Evolutionary conservation across 2,113 vertebrate genomes (phyloP).

Genomic region (Xerus inauris): DNA sequence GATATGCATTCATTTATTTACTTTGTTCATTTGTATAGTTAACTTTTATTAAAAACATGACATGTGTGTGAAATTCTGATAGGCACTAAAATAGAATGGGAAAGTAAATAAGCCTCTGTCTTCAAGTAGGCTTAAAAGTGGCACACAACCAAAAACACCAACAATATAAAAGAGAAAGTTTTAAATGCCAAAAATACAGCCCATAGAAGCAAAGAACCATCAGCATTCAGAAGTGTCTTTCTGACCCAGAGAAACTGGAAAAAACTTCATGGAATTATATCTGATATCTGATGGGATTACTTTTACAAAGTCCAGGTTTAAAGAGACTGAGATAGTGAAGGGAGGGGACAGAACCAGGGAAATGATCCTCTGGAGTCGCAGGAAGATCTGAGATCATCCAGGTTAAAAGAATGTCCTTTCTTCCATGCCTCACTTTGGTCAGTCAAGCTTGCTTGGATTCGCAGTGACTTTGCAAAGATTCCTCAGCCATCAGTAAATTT

Average conservation of each 20-base stretch:
- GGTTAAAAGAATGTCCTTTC: not conserved
- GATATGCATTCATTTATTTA: not conserved
- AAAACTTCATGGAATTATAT: not conserved
- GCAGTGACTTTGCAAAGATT: not conserved
- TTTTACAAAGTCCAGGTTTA: not conserved
- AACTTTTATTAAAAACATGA: not conserved
- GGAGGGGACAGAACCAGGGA: not conserved
- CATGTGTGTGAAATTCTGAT: not conserved
- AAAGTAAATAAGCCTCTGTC: not conserved
- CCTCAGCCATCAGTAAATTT: not conserved
- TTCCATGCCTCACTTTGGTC: not conserved
- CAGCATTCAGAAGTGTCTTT: not conserved
- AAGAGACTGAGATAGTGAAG: not conserved
- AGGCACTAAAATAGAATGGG: not conserved
- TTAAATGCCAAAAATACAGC: not conserved
- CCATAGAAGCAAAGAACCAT: not conserved
- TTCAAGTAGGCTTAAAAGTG: not conserved
- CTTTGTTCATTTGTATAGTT: not conserved
- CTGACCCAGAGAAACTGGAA: not conserved
- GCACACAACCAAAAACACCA: not conserved
- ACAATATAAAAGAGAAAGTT: not conserved
- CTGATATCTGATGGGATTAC: not conserved
- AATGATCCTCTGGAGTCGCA: not conserved
- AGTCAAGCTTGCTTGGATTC: not conserved
- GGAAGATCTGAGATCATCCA: not conserved